These are phyloP conservation scores for Bucorvus abyssinicus DNA, from an alignment of 2,797 vertebrate genomes.

Conservation along the genomic window DNA sequence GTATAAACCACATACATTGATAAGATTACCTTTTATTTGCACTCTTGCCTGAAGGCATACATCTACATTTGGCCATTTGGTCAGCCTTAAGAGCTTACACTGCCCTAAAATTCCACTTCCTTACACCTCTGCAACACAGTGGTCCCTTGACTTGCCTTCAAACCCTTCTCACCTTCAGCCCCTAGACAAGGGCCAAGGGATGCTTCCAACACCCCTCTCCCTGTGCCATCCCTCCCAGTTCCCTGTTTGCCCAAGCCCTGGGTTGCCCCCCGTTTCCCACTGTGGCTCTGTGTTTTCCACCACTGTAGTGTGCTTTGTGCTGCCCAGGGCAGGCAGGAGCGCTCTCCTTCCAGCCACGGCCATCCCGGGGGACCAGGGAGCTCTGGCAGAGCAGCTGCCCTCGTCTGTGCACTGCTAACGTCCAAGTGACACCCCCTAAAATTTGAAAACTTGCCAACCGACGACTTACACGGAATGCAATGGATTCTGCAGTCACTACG, in stretches of 20 bases:
- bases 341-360: neutral
- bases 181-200: neutral
- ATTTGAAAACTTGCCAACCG: neutral
- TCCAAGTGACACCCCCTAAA: neutral
- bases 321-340: neutral
- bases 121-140: neutral
- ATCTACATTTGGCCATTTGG: too few species aligned
- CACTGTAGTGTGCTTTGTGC: neutral
- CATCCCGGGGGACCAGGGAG: neutral
- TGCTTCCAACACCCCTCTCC: neutral
- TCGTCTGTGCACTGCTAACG: neutral
- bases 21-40: neutral
- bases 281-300: neutral
- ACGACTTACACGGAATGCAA: neutral
- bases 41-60: neutral
- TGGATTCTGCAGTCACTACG: neutral
- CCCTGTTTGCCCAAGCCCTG: fast-evolving
- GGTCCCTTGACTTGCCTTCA: neutral
- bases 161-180: neutral
- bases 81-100: neutral
- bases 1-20: fast-evolving
- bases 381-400: neutral
- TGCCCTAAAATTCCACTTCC: neutral
- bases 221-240: neutral
- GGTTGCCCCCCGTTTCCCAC: fast-evolving